Percentiles rank a stretch among this genome's conserved stretches.
Evolutionary conservation across 2,113 vertebrate genomes (phyloP).

Genomic region (Ailurus styani): DNA sequence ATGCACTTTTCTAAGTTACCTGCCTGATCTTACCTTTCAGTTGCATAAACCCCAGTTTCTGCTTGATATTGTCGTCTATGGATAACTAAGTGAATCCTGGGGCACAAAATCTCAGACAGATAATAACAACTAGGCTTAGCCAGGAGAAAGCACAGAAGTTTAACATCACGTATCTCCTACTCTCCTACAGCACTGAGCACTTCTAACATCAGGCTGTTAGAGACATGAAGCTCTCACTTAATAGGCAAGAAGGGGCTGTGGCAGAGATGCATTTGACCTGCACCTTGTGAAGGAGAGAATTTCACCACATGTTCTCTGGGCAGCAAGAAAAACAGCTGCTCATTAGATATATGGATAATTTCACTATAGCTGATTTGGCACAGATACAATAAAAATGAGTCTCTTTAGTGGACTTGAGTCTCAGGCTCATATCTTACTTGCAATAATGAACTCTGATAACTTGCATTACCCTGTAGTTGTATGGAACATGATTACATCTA

Average conservation of each 20-base stretch:
- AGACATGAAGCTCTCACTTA: neutral
- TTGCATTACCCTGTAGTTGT: neutral
- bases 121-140: neutral
- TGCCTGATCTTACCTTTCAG: neutral
- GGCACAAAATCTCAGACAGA: neutral
- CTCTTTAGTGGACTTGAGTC: neutral
- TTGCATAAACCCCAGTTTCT: neutral
- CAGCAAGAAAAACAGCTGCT: neutral
- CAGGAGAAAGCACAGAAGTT: neutral
- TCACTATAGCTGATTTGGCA: neutral
- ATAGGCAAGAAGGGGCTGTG: neutral
- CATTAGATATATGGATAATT: neutral
- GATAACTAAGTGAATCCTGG: neutral
- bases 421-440: neutral
- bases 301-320: neutral
- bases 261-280: rapidly evolving
- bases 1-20: neutral
- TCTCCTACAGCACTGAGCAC: rapidly evolving
- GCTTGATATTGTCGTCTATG: neutral
- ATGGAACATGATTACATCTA: neutral
- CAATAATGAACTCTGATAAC: neutral
- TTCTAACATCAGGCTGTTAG: neutral
- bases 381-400: neutral
- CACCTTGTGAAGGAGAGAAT: neutral
- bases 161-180: neutral